phyloP scores from a whole-genome alignment of 2,113 vertebrate species.

The Zosterops pallidus region DNA sequence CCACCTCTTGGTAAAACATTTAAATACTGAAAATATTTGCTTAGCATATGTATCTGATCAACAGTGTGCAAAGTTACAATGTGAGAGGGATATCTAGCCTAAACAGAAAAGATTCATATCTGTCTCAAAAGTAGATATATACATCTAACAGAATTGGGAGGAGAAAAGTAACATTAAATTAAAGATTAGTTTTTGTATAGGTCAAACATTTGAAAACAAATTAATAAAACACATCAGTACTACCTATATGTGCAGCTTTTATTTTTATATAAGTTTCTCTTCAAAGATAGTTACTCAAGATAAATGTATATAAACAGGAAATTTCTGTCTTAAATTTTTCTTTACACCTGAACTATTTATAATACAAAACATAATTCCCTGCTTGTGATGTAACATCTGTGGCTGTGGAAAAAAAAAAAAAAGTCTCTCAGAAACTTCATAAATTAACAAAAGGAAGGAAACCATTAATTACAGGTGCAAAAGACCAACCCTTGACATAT shows the following conservation, averaged over 20 bases:
- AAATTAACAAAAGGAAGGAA: constrained; percentile 52
- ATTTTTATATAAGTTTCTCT: neutral
- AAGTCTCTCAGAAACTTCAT: constrained; percentile 45
- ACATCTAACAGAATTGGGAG: neutral
- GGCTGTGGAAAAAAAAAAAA: constrained; percentile 14
- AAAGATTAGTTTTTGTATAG: constrained; percentile 45
- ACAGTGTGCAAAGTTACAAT: neutral
- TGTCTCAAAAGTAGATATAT: constrained; percentile 18
- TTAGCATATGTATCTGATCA: neutral
- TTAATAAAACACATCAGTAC: constrained; percentile 50
- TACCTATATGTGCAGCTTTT: constrained; percentile 26
- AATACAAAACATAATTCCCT: constrained; percentile 38
- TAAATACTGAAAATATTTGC: neutral
- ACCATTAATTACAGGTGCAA: constrained; percentile 44
- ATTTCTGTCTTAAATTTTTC: constrained; percentile 60
- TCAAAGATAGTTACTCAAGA: constrained; percentile 53
- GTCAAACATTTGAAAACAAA: constrained; percentile 58
- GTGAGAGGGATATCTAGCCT: constrained; percentile 20
- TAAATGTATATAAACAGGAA: constrained; percentile 66
- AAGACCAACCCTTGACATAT: constrained; percentile 15
- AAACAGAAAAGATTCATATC: constrained; percentile 38
- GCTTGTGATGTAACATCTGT: constrained; percentile 66
- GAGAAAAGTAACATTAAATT: constrained; percentile 53
- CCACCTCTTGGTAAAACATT: neutral
- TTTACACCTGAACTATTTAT: constrained; percentile 70